Evolutionary conservation across 2,888 invertebrate species (phyloP).

Genomic region (Patella caerulea): DNA sequence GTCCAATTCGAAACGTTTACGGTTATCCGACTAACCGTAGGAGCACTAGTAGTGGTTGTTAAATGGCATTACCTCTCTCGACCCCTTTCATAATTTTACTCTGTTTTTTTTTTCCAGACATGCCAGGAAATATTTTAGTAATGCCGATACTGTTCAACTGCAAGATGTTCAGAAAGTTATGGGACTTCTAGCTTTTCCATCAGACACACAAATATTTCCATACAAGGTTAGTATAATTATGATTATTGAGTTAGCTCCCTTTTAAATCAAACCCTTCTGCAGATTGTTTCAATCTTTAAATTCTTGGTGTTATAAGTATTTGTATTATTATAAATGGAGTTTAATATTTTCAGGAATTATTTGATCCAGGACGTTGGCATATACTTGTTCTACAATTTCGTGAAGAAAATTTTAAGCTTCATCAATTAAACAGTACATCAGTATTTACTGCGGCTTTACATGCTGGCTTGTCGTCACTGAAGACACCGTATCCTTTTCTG

Average conservation of each 20-base stretch:
- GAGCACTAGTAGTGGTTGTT: too few species aligned
- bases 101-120: slow-evolving; percentile 75
- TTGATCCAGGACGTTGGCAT: slow-evolving; percentile 83
- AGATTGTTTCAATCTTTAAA: neutral
- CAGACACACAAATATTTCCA: slow-evolving; percentile 45
- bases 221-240: slow-evolving; percentile 56
- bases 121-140: slow-evolving; percentile 92
- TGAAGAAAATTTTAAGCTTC: slow-evolving; percentile 92
- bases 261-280: neutral
- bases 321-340: slow-evolving; percentile 6
- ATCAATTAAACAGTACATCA: slow-evolving; percentile 91
- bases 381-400: slow-evolving; percentile 91
- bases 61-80: neutral
- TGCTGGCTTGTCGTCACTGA: slow-evolving; percentile 93
- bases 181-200: slow-evolving; percentile 91
- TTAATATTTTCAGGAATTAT: slow-evolving; percentile 69
- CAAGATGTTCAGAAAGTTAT: slow-evolving; percentile 92
- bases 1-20: too few species aligned
- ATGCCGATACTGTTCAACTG: slow-evolving; percentile 88
- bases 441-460: slow-evolving; percentile 93
- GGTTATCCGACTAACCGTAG: too few species aligned
- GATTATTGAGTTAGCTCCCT: neutral
- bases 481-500: slow-evolving; percentile 83
- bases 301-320: neutral
- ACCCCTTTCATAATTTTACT: neutral